Evolutionary conservation across 2,113 vertebrate genomes (phyloP).

Genomic region (Salminus brasiliensis): DNA sequence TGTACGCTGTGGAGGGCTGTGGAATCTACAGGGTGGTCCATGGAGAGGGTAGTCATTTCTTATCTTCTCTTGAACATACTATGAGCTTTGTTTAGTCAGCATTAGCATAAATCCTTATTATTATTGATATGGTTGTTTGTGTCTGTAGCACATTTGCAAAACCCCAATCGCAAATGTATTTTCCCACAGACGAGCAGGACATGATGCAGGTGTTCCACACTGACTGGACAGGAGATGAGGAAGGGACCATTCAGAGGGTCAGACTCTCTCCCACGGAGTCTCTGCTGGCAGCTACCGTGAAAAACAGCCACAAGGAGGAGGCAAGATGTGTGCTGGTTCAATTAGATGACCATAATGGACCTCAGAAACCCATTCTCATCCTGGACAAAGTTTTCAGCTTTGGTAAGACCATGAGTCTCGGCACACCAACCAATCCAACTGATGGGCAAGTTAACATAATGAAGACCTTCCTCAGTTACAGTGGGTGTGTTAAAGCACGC

Average conservation of each 20-base stretch:
- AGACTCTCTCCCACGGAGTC: conserved; percentile 87
- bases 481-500: too few species aligned
- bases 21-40: conserved; percentile 77
- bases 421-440: too few species aligned
- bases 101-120: background rate
- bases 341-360: conserved; percentile 60
- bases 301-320: conserved; percentile 76
- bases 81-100: background rate
- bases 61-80: too few species aligned
- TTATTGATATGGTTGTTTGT: background rate
- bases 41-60: conserved; percentile 74
- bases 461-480: too few species aligned
- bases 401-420: conserved; percentile 79
- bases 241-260: conserved; percentile 81
- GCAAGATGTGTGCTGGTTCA: conserved; percentile 78
- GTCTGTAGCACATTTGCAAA: background rate
- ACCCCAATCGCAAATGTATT: background rate
- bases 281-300: conserved; percentile 82
- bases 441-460: too few species aligned
- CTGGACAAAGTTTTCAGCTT: conserved; percentile 87
- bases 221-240: conserved; percentile 38
- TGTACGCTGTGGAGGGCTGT: conserved; percentile 85
- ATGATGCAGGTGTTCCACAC: conserved; percentile 67
- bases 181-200: conserved; percentile 54
- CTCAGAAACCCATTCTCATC: conserved; percentile 63